Conservation (phyloP, 2,113 vertebrate species). For the Thalassarche chlororhynchos region DNA sequence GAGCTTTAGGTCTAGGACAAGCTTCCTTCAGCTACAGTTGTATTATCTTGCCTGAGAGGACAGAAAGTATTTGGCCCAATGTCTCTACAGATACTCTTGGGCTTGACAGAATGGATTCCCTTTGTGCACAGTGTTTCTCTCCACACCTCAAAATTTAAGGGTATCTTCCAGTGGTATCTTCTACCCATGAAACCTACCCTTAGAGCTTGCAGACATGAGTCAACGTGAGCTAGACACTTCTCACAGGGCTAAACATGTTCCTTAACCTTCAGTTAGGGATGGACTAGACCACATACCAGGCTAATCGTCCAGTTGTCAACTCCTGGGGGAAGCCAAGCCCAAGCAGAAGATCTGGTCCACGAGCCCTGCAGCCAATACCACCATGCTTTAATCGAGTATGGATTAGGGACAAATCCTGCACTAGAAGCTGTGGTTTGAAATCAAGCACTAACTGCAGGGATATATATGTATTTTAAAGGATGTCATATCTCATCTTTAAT, state of each 20-base stretch:
- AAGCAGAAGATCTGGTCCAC: background rate
- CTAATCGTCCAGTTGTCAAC: background rate
- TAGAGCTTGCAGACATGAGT: background rate
- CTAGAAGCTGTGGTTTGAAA: background rate
- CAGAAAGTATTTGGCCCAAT: background rate
- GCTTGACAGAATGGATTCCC: background rate
- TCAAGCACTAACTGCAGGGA: background rate
- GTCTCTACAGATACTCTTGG: background rate
- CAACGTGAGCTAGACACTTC: background rate
- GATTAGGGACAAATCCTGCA: background rate
- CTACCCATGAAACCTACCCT: background rate
- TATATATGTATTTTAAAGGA: background rate
- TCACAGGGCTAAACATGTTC: background rate
- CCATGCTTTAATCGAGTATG: background rate
- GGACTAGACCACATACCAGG: background rate
- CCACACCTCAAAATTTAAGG: background rate
- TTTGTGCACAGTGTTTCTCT: background rate
- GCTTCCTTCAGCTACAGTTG: background rate
- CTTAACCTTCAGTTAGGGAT: background rate
- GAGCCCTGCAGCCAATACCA: background rate
- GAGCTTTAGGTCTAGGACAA: background rate
- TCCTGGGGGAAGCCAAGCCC: background rate
- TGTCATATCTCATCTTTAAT: conserved; percentile 1
- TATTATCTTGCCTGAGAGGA: background rate
- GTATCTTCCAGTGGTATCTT: background rate